Evolutionary conservation across 2,113 vertebrate genomes (phyloP), one percentile per base, ranked within the genome.

Genomic region (Eclectus roratus): DNA sequence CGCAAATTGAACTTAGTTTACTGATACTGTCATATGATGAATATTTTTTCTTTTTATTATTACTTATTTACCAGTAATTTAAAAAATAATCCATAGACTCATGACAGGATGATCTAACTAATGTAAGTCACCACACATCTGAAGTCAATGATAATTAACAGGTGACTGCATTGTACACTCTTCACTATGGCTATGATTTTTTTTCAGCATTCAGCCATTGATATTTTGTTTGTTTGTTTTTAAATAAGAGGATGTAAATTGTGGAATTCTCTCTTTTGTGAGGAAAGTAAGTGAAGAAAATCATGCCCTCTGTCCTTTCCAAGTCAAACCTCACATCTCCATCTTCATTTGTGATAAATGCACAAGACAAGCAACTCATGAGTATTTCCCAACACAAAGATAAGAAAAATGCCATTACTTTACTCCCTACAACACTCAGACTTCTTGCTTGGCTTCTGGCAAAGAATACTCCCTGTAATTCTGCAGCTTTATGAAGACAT

Each of bases 171-270:
- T 4, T 4, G 33, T 27, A 10, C 55, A n/a, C 11, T 5, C 17
- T 68, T 69, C 28, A 47, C 8, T 9, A 27, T 1, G 19, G 17
- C 43, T 27, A 52, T 9, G 28, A 41, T 13, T 27, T 85, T 66
- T 77, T 41, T 7, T 37, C 39, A 64, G 19, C n/a, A 37, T 15
- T 35, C 1, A 1, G 49, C 5, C 4, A 2, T 35, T 2, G 3
- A 10, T 39, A 58, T 24, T 58, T 58, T 58, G 31, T 17, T 20
- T 24, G 31, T 17, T 55, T 73, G 6, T 11, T 74, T 79, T 60
- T 52, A 69, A 74, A 19, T 44, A 55, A 49, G 31, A 44, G 4
- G 4, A n/a, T 27, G 17, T 29, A 80, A 84, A 84, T 25, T 6
- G 23, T 65, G 15, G 39, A 58, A 70, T 37, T 33, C n/a, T 53